Conservation (phyloP, 2,888 invertebrate species). For the Mythimna albipuncta region DNA sequence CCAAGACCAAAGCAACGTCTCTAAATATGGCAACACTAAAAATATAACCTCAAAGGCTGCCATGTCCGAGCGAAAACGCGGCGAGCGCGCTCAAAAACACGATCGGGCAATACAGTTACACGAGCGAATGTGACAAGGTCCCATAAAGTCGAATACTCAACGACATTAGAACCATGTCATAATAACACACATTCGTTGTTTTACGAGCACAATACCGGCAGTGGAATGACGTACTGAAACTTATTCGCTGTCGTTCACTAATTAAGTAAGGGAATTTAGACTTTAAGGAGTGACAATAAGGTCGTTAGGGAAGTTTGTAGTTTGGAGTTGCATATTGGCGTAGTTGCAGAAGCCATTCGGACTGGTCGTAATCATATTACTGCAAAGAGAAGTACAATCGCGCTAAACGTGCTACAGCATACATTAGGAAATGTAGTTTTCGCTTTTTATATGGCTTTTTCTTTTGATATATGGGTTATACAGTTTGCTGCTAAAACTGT, state of each 20-base stretch:
- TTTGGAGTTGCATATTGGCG: conserved; percentile 47
- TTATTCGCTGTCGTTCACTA: conserved; percentile 61
- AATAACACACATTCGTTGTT: conserved; percentile 70
- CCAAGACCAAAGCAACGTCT: conserved; percentile 61
- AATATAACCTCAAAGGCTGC: conserved; percentile 87
- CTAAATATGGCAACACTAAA: conserved; percentile 79
- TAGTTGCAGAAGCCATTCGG: conserved; percentile 71
- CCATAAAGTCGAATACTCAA: conserved; percentile 65
- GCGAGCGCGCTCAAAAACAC: conserved; percentile 77
- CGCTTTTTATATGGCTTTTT: conserved; percentile 62
- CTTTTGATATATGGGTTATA: conserved; percentile 33
- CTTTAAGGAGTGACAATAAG: conserved; percentile 60
- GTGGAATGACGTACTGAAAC: conserved; percentile 68
- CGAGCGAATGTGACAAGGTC: conserved; percentile 71
- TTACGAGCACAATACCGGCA: conserved; percentile 65
- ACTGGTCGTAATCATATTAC: conserved; percentile 76
- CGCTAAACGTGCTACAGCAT: conserved; percentile 61
- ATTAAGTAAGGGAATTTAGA: conserved; percentile 61
- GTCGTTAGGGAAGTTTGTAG: conserved; percentile 48
- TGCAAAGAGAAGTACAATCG: conserved; percentile 64
- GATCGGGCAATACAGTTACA: conserved; percentile 73
- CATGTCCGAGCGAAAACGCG: conserved; percentile 81
- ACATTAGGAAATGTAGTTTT: conserved; percentile 63
- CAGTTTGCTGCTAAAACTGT: conserved; percentile 16
- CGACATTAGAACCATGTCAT: conserved; percentile 74